These are phyloP conservation scores for Sepiola atlantica DNA, from an alignment of 2,888 invertebrate genomes.

Conservation along the genomic window DNA sequence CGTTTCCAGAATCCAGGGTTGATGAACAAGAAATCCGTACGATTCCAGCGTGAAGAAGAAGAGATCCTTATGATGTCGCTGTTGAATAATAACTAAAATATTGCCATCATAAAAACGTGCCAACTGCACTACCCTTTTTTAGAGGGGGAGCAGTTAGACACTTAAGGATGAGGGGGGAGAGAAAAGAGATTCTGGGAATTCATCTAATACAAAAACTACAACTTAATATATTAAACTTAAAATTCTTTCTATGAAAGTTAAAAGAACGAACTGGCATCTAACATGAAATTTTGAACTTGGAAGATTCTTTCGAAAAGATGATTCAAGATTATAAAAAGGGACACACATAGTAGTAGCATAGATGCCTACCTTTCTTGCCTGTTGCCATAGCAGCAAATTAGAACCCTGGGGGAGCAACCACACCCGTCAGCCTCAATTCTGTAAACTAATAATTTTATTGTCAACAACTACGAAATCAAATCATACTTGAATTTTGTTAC, in stretches of 20 bases:
- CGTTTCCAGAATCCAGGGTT: background rate
- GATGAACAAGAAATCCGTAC: background rate
- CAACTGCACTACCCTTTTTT: background rate
- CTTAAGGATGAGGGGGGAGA: background rate
- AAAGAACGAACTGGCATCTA: background rate
- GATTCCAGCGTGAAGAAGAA: background rate
- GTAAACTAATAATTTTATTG: background rate
- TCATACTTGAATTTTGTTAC: no score
- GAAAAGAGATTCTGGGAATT: background rate
- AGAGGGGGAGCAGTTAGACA: background rate
- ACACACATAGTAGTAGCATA: background rate
- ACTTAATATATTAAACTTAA: no score
- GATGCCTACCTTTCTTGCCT: background rate
- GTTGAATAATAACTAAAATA: slow-evolving; percentile 9
- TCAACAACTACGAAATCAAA: background rate
- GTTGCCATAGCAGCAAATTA: slow-evolving; percentile 8
- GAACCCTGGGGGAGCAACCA: background rate
- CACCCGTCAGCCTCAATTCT: background rate
- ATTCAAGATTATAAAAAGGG: background rate
- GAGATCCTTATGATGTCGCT: background rate
- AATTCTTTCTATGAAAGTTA: no score
- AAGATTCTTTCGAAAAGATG: no score
- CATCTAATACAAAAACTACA: background rate
- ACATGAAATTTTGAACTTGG: no score
- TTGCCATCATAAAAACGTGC: background rate